Evolutionary conservation across 1,140 invertebrate species (phyloP).

Genomic region (Drosophila guanche): DNA sequence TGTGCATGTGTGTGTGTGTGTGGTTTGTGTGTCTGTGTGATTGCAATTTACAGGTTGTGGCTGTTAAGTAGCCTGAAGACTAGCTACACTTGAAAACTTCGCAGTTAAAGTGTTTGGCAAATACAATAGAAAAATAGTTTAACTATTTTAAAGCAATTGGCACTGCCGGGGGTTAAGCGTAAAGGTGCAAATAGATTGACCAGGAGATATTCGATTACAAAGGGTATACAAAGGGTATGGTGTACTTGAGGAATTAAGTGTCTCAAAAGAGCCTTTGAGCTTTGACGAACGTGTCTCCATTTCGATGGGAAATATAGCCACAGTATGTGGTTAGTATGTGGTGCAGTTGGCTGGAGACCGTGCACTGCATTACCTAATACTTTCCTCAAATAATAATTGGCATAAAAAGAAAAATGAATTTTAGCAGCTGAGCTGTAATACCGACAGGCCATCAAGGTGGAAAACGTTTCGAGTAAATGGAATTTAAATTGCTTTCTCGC

Average conservation of each 20-base stretch:
- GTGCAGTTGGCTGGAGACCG: too few relatives aligned
- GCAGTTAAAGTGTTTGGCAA: constrained; percentile 49
- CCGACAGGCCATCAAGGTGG: too few relatives aligned
- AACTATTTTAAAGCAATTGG: too few relatives aligned
- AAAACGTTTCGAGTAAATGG: too few relatives aligned
- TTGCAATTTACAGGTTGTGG: constrained; percentile 28
- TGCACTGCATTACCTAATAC: neutral
- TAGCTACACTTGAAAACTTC: constrained; percentile 47
- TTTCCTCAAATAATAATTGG: neutral
- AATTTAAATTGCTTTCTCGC: neutral
- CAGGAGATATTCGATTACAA: neutral
- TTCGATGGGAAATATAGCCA: too few relatives aligned
- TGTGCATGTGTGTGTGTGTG: constrained; percentile 4
- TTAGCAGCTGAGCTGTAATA: too few relatives aligned
- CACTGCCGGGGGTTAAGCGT: neutral
- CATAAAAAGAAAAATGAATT: too few relatives aligned
- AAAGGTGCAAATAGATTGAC: constrained; percentile 1
- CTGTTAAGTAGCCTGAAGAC: constrained; percentile 47
- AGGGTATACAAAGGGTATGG: too few relatives aligned
- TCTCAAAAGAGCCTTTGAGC: too few relatives aligned
- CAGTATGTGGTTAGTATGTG: too few relatives aligned
- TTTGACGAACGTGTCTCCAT: too few relatives aligned
- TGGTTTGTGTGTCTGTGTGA: constrained; percentile 12
- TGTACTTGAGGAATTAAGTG: too few relatives aligned
- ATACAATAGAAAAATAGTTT: constrained; percentile 17